These are phyloP conservation scores for Martes flavigula DNA, from an alignment of 2,797 vertebrate genomes.

Conservation along the genomic window DNA sequence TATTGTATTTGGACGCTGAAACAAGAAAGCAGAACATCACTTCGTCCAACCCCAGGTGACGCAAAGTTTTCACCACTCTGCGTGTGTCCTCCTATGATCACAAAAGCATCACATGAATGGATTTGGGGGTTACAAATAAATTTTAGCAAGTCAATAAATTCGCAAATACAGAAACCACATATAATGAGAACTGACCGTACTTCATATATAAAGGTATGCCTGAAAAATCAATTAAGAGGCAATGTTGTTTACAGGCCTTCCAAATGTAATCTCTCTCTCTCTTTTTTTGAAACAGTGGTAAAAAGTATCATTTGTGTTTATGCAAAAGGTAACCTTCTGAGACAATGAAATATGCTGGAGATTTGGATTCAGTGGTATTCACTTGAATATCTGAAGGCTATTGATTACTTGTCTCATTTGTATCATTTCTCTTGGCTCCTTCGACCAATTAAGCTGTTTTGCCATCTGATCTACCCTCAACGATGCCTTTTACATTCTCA, in stretches of 20 bases:
- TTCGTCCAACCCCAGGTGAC: neutral
- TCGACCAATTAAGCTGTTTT: conserved; percentile 61
- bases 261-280: neutral
- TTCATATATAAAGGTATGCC: conserved; percentile 38
- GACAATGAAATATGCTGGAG: conserved; percentile 59
- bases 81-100: neutral
- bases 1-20: neutral
- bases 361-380: conserved; percentile 22
- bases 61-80: neutral
- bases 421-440: conserved; percentile 66
- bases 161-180: neutral
- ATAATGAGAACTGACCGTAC: neutral
- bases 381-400: conserved; percentile 64
- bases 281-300: neutral
- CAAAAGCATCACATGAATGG: neutral
- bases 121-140: neutral
- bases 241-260: neutral
- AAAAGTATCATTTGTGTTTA: conserved; percentile 29
- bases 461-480: conserved; percentile 41
- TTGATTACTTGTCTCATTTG: conserved; percentile 74
- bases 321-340: conserved; percentile 62
- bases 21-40: no score
- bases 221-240: conserved; percentile 69
- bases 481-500: conserved; percentile 50
- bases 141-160: neutral